Conservation (phyloP, 1,140 invertebrate genomes). For the Anthonomus grandis region DNA sequence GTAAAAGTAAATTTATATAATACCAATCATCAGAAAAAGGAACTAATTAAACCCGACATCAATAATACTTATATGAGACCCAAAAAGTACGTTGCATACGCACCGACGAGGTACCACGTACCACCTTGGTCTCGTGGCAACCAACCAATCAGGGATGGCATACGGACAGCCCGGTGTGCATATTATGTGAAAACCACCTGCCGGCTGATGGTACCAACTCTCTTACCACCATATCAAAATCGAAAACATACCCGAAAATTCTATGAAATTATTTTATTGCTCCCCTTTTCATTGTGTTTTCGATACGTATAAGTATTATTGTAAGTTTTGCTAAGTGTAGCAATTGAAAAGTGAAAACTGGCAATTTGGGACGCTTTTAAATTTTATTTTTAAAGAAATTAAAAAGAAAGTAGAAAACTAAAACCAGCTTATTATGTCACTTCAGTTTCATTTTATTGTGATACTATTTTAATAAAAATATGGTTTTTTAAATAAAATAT, state of each 20-base stretch:
- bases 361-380: too few species aligned
- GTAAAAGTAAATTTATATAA: too few species aligned
- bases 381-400: too few species aligned
- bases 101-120: constrained; percentile 12
- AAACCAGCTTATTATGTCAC: too few species aligned
- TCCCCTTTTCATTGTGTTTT: not conserved
- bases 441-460: too few species aligned
- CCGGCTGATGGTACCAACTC: constrained; percentile 25
- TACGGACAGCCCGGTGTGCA: constrained; percentile 25
- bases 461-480: too few species aligned
- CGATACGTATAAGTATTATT: too few species aligned
- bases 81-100: constrained; percentile 20
- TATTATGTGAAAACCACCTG: constrained; percentile 32
- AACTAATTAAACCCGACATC: not conserved
- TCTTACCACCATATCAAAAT: constrained; percentile 29
- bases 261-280: constrained; percentile 19
- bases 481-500: too few species aligned
- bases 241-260: constrained; percentile 29
- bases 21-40: not conserved
- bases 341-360: too few species aligned
- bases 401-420: too few species aligned
- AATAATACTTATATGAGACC: constrained; percentile 8
- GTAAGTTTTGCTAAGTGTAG: too few species aligned
- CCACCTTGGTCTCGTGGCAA: constrained; percentile 28
- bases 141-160: constrained; percentile 19